Percentiles rank a stretch among this genome's conserved stretches.
phyloP scores from a whole-genome alignment of 2,888 invertebrate species.

The Cylloceria caligata region DNA sequence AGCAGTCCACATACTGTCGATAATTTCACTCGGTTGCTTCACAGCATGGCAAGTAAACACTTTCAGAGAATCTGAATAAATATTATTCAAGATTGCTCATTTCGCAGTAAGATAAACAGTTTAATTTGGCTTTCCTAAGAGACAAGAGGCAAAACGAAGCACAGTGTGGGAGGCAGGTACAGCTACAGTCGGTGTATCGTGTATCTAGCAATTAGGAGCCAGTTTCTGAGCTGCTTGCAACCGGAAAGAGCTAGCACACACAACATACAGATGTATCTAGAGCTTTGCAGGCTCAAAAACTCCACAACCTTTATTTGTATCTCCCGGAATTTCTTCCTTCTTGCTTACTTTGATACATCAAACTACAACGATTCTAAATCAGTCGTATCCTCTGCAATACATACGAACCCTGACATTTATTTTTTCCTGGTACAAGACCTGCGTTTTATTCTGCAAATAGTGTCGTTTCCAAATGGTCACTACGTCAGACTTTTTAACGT shows the following conservation, averaged over 20 bases:
- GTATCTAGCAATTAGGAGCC: slow-evolving; percentile 28
- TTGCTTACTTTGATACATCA: slow-evolving; percentile 6
- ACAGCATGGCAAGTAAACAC: slow-evolving; percentile 14
- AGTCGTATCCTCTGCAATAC: neutral
- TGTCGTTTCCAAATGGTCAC: too few relatives aligned
- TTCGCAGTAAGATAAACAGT: slow-evolving; percentile 36
- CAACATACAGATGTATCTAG: neutral
- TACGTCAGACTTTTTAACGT: neutral
- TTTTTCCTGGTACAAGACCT: neutral
- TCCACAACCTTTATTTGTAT: neutral
- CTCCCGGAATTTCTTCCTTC: neutral
- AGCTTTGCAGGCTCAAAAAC: slow-evolving; percentile 16
- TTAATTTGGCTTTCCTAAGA: slow-evolving; percentile 5
- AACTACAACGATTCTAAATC: slow-evolving; percentile 12
- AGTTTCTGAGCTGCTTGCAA: slow-evolving; percentile 6
- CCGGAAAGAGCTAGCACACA: neutral
- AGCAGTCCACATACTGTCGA: slow-evolving; percentile 6
- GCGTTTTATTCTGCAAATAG: neutral
- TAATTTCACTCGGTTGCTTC: neutral
- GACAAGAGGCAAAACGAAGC: neutral
- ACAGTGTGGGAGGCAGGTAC: neutral
- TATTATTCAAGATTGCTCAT: slow-evolving; percentile 23
- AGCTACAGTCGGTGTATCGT: neutral
- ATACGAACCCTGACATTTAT: slow-evolving; percentile 11
- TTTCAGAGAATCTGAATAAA: neutral